A percentile compares a stretch with the other conserved stretches of the same genome.
These are phyloP conservation scores for Zeuzera pyrina DNA, from an alignment of 2,888 invertebrate species.

Conservation along the genomic window DNA sequence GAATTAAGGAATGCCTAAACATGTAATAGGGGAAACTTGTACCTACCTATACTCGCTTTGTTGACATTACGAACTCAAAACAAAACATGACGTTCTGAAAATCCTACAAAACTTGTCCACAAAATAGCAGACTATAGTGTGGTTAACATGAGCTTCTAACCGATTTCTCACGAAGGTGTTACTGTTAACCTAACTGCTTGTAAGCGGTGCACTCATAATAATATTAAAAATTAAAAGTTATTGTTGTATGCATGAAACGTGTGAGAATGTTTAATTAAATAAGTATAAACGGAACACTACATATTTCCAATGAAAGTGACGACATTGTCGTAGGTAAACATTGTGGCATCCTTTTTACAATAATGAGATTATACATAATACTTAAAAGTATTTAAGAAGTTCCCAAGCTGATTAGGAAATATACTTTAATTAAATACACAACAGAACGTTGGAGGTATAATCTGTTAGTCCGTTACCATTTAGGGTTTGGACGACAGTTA, in stretches of 20 bases:
- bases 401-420: slow-evolving; percentile 37
- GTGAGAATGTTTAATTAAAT: slow-evolving; percentile 71
- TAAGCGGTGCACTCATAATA: slow-evolving; percentile 66
- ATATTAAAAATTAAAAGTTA: slow-evolving; percentile 69
- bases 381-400: slow-evolving; percentile 23
- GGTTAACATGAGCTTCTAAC: slow-evolving; percentile 42
- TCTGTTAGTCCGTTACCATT: slow-evolving; percentile 1
- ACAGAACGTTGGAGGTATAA: slow-evolving; percentile 1
- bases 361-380: slow-evolving; percentile 28
- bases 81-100: too few species aligned
- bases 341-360: slow-evolving; percentile 21
- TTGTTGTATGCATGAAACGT: slow-evolving; percentile 63
- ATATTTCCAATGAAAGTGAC: slow-evolving; percentile 48
- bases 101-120: too few species aligned
- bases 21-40: too few species aligned
- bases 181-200: slow-evolving; percentile 65
- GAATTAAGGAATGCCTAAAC: too few species aligned
- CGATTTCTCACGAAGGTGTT: slow-evolving; percentile 63
- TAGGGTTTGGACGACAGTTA: too few species aligned
- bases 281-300: slow-evolving; percentile 55
- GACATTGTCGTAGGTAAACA: slow-evolving; percentile 24
- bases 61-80: too few species aligned
- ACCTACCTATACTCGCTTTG: too few species aligned
- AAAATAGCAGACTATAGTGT: too few species aligned
- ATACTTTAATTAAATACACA: slow-evolving; percentile 1